Base-by-base conservation (phyloP, 2,797 vertebrate genomes). In the Meda fulgida region DNA sequence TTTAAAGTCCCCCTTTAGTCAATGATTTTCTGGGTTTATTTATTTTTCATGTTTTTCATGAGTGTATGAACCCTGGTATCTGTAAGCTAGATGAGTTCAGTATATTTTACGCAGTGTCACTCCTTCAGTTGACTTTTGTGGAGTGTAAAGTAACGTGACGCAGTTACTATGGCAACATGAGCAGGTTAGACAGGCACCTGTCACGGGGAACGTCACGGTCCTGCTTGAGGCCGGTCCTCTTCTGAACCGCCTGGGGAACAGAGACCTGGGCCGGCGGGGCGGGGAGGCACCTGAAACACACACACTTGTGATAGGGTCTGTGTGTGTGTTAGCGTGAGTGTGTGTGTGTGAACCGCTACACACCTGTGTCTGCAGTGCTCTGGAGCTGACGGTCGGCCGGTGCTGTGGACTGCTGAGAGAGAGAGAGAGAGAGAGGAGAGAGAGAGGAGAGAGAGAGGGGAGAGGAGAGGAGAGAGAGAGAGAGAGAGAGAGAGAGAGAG, bases 261-360 rank as follows among this genome's bases (percentile, higher is more conserved):
- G 83, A 87, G 93, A 94, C 43, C 90, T 92, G 14, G 94, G 94
- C 53, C 78, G 92, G 80, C 93, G 93, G 84, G 92, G 92, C 0
- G 81, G 87, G 73, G 89, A 88, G 1, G 72, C 83, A 72, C 89
- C 89, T 43, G 89, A 55, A 76, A 78, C 51, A 36, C 29, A 16
- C 43, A 46, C 43, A 46, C 26, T 73, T 9, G 5, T 51, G 71
- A 69, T 21, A 4, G 11, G 66, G 19, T 34, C 18, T 58, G 55
- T 11, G 31, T 11, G 31, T 10, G 18, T 1, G 34, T 71, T 13
- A 16, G 69, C 1, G 13, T 26, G 14, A 1, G 11, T 16, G 46
- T 2, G 66, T 4, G 31, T 19, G 31, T 11, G 19, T 5, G 3
- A 21, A 5, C 0, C 1, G 9, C 13, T 43, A 71, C 69, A 43